Evolutionary conservation across 1,140 invertebrate genomes (phyloP).

Genomic region (Camponotus vicinus): DNA sequence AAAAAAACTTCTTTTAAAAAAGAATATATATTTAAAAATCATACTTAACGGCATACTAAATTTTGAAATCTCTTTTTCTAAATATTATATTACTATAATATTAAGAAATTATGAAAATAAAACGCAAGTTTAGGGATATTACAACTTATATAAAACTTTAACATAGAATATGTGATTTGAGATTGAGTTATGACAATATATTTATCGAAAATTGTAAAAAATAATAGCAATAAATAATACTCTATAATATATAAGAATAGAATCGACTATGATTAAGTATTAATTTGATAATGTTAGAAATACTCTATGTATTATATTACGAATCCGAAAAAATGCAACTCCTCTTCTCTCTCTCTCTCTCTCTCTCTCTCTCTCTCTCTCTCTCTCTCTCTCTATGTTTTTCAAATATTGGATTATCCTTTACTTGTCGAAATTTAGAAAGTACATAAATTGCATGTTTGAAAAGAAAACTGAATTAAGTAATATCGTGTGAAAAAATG

Average conservation of each 20-base stretch:
- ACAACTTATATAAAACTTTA: slow-evolving; percentile 9
- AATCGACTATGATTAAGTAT: background rate
- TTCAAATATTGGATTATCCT: background rate
- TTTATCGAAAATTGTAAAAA: background rate
- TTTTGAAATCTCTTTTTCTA: background rate
- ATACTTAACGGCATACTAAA: background rate
- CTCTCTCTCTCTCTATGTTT: too few relatives aligned
- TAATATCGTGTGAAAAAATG: background rate
- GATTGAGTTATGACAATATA: background rate
- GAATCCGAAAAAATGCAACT: background rate
- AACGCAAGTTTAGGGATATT: background rate
- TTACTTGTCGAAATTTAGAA: slow-evolving; percentile 8
- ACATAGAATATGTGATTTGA: background rate
- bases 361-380: too few relatives aligned
- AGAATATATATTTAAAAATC: background rate
- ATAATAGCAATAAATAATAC: background rate
- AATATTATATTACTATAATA: background rate
- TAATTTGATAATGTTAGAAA: background rate
- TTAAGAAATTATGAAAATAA: background rate
- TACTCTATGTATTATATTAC: too few relatives aligned
- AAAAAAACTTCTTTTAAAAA: background rate
- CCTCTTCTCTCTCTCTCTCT: too few relatives aligned
- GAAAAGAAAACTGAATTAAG: background rate
- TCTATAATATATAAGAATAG: background rate
- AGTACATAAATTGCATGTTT: background rate